These are phyloP conservation scores for Leucosticte australis DNA, from an alignment of 2,113 vertebrate species.

Conservation along the genomic window DNA sequence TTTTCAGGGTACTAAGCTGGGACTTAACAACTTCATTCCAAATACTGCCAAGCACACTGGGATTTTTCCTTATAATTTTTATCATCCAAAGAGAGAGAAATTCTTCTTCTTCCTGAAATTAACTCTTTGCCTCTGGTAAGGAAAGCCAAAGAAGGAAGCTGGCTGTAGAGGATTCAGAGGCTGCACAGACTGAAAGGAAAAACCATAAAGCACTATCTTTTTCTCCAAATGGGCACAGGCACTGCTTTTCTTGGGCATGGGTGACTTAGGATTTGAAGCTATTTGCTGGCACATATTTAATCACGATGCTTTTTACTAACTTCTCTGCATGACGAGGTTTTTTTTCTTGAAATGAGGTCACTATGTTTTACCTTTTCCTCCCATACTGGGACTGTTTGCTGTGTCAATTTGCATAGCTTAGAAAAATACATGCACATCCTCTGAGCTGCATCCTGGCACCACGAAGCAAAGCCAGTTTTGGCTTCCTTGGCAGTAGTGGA, in stretches of 20 bases:
- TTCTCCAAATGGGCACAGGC: background rate
- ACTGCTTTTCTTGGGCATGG: background rate
- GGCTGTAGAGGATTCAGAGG: background rate
- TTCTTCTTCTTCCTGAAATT: background rate
- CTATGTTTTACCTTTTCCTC: constrained; percentile 41
- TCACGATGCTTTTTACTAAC: background rate
- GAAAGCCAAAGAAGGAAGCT: background rate
- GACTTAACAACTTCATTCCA: background rate
- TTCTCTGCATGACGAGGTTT: background rate
- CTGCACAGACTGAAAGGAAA: background rate
- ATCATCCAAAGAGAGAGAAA: background rate
- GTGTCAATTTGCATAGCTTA: background rate
- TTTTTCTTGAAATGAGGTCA: constrained; percentile 43
- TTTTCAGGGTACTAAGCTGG: background rate
- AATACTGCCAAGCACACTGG: background rate
- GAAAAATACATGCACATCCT: constrained; percentile 21
- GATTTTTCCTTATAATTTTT: background rate
- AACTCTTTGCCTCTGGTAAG: background rate
- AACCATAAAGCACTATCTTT: background rate
- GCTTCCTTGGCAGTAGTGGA: background rate
- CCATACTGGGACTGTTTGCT: constrained; percentile 14
- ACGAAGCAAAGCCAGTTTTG: background rate
- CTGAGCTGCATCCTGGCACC: background rate
- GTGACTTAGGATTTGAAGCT: background rate
- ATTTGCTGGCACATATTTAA: background rate